phyloP scores from a whole-genome alignment of 2,113 vertebrate species.

The Siphamia tubifer region DNA sequence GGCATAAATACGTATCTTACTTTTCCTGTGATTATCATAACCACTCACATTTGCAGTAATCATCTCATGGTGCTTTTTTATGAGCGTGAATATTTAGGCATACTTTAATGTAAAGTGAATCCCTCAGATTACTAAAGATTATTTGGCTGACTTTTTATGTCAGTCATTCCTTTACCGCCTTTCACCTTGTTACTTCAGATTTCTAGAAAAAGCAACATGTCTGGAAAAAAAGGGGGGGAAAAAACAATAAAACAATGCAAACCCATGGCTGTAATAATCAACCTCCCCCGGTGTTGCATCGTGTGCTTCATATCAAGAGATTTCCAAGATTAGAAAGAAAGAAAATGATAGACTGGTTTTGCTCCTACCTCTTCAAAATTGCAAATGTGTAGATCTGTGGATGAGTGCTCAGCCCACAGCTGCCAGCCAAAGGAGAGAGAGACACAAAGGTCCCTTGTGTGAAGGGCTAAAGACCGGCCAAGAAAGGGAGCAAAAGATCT shows the following conservation, averaged over 20 bases:
- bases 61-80: slow-evolving; percentile 31
- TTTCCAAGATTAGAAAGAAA: slow-evolving; percentile 49
- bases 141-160: slow-evolving; percentile 27
- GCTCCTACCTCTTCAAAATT: slow-evolving; percentile 54
- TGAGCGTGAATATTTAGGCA: slow-evolving; percentile 22
- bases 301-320: slow-evolving; percentile 43
- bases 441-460: slow-evolving; percentile 72
- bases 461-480: slow-evolving; percentile 61
- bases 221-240: too few relatives aligned
- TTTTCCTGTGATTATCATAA: slow-evolving; percentile 59
- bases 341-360: slow-evolving; percentile 48
- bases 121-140: slow-evolving; percentile 30
- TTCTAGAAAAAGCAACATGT: slow-evolving; percentile 34
- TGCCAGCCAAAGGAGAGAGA: slow-evolving; percentile 69
- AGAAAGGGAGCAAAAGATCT: slow-evolving; percentile 68
- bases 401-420: slow-evolving; percentile 70
- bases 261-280: slow-evolving; percentile 55
- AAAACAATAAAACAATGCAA: slow-evolving; percentile 32
- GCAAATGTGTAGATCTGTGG: slow-evolving; percentile 68
- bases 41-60: slow-evolving; percentile 50
- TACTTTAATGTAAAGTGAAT: slow-evolving; percentile 40
- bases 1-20: slow-evolving; percentile 57
- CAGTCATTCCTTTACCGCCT: slow-evolving; percentile 7
- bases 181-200: slow-evolving; percentile 20
- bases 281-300: slow-evolving; percentile 20